Conservation (phyloP, 2,797 vertebrate species). For the Microctenopoma stevenorrisi region DNA sequence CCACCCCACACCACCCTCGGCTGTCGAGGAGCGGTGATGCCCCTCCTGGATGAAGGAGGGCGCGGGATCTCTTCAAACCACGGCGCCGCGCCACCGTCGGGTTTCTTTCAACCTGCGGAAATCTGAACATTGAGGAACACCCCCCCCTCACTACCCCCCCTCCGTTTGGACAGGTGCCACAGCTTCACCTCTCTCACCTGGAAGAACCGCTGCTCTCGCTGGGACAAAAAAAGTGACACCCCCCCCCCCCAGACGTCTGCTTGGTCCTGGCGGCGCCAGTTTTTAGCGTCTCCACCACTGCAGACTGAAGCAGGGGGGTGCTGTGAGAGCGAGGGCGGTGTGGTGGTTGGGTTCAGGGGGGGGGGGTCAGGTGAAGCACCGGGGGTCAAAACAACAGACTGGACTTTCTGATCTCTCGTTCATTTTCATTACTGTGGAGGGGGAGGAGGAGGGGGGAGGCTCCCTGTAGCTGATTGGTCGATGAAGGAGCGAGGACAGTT, state of each 20-base stretch:
- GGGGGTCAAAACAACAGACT: constrained; percentile 50
- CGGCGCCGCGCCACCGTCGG: constrained; percentile 62
- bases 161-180: constrained; percentile 57
- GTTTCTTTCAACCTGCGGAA: constrained; percentile 56
- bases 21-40: constrained; percentile 87
- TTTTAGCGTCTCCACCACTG: constrained; percentile 54
- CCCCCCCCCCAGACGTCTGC: constrained; percentile 53
- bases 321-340: constrained; percentile 35
- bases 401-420: constrained; percentile 64
- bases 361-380: constrained; percentile 54
- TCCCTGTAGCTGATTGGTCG: constrained; percentile 30
- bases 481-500: constrained; percentile 27
- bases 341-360: constrained; percentile 37
- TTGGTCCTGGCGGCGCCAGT: constrained; percentile 57
- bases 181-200: constrained; percentile 44
- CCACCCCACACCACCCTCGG: constrained; percentile 68
- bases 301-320: constrained; percentile 11
- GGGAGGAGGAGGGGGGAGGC: constrained; percentile 37
- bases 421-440: constrained; percentile 58
- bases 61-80: constrained; percentile 82
- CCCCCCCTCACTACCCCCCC: constrained; percentile 19
- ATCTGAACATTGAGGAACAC: constrained; percentile 63
- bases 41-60: constrained; percentile 76
- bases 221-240: not conserved
- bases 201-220: constrained; percentile 37